These are phyloP conservation scores for Odontocerum albicorne DNA, from an alignment of 2,888 invertebrate species.

Conservation along the genomic window DNA sequence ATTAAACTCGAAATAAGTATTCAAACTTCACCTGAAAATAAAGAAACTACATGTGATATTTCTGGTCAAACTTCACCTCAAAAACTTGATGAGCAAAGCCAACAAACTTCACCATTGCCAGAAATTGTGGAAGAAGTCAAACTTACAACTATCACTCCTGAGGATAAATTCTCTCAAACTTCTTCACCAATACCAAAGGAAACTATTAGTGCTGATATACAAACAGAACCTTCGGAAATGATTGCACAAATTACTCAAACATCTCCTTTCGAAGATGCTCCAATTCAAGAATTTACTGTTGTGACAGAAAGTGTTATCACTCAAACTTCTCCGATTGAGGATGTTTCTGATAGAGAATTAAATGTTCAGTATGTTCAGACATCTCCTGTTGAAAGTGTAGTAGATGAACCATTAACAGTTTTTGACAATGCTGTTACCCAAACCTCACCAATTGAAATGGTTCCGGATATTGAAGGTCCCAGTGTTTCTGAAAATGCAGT, in stretches of 20 bases:
- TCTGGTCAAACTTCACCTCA: constrained; percentile 42
- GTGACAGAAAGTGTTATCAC: neutral
- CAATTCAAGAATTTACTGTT: neutral
- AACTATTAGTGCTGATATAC: constrained; percentile 45
- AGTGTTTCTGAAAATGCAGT: constrained; percentile 49
- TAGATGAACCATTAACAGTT: too few species aligned
- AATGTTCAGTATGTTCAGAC: too few species aligned
- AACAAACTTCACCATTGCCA: constrained; percentile 30
- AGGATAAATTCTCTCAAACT: constrained; percentile 58
- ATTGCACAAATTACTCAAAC: constrained; percentile 37
- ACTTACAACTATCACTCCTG: constrained; percentile 45
- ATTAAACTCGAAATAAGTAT: constrained; percentile 51
- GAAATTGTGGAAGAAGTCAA: neutral
- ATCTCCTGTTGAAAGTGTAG: neutral
- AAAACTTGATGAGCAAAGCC: constrained; percentile 32
- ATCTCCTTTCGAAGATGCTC: constrained; percentile 21
- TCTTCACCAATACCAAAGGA: constrained; percentile 44
- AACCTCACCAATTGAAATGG: constrained; percentile 42
- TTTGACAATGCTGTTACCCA: constrained; percentile 3
- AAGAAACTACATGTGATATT: constrained; percentile 44
- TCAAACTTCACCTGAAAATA: constrained; percentile 51
- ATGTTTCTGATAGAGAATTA: too few species aligned
- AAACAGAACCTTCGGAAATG: constrained; percentile 48
- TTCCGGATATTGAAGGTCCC: constrained; percentile 48
- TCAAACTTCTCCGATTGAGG: constrained; percentile 5